Base-by-base conservation (phyloP, 1,140 invertebrate genomes). In the Sycobia sp. region DNA sequence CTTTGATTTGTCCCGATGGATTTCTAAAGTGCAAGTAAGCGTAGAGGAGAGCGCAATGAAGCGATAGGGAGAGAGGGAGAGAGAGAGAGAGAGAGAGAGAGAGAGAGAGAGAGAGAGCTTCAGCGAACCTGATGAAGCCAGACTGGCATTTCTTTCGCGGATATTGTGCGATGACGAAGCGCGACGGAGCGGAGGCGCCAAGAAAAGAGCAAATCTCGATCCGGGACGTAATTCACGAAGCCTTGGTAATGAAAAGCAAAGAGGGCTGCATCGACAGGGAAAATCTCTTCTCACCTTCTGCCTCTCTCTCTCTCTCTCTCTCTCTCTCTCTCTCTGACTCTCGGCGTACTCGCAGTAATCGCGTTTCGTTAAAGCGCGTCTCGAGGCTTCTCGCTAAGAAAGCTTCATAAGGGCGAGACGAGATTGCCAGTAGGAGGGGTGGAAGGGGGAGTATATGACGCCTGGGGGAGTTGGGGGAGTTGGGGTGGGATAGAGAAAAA, bases 81-180 rank as follows among this genome's bases (percentile, higher is more conserved):
- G n/a, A n/a, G n/a, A n/a, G n/a, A n/a, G n/a, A n/a, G n/a, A n/a
- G n/a, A n/a, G n/a, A n/a, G n/a, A n/a, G n/a, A n/a, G n/a, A n/a
- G n/a, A n/a, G n/a, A n/a, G n/a, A n/a, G n/a, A n/a, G n/a, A n/a
- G n/a, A n/a, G n/a, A n/a, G n/a, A n/a, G n/a, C n/a, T n/a, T n/a
- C n/a, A n/a, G n/a, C n/a, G n/a, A n/a, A n/a, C n/a, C 18, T 18
- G 18, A 49, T 16, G 46, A 49, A 9, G 2, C 46, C 10, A 10
- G 1, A 1, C n/a, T 16, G 23, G 13, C n/a, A 16, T 25, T 55
- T 41, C 43, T 54, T 25, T 23, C 29, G 14, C 25, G 20, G 44
- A 59, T 59, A 59, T 59, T 59, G n/a, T n/a, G n/a, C n/a, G n/a
- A 46, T 53, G n/a, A 59, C 39, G 39, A 59, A 50, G 46, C 23